Evolutionary conservation across 2,113 vertebrate species (phyloP), one percentile per base, ranked within the genome.

Genomic region (Phalacrocorax brasilianus): DNA sequence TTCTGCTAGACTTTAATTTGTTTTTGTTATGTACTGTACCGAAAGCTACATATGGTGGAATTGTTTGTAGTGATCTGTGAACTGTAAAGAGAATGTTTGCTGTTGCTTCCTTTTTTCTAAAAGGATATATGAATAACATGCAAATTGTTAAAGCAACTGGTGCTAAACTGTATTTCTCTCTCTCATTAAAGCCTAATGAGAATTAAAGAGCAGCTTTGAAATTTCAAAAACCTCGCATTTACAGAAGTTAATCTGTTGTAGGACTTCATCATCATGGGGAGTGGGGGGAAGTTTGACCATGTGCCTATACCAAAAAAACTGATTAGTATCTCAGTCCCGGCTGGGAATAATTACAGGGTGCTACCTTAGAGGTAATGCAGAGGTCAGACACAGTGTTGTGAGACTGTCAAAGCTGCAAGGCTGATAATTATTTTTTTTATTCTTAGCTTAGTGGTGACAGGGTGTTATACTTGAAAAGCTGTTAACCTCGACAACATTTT

Each of bases 361-460:
- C 33, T 77, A n/a, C 61, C 50, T 58, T 70, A 61, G 65, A 83
- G n/a, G 67, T 91, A 91, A 92, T 22, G 28, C 26, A 75, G 56
- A 71, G 88, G 52, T 85, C 85, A 94, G 61, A 68, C 89, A 89
- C 52, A 49, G 22, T 49, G 66, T 91, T 84, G 52, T 63, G 61
- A 71, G 61, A 30, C 56, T 85, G 76, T 77, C 79, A 89, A 71
- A 83, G 42, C 73, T 86, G 40, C 5, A 24, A 40, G 75, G 56
- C 17, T 81, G 52, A 67, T 96, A 85, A 91, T 94, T 93, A 30
- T 78, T 89, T 66, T 66, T 81, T 94, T 96, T 73, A 84, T 92
- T 74, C 86, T 84, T 95, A 85, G 44, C 26, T 82, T 75, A 85
- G 85, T 65, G 74, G 87, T 78, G 81, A 71, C 2, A 1, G 56